Percentiles rank a stretch among this genome's conserved stretches.
Evolutionary conservation across 2,113 vertebrate species (phyloP).

Genomic region (Nothobranchius furzeri): DNA sequence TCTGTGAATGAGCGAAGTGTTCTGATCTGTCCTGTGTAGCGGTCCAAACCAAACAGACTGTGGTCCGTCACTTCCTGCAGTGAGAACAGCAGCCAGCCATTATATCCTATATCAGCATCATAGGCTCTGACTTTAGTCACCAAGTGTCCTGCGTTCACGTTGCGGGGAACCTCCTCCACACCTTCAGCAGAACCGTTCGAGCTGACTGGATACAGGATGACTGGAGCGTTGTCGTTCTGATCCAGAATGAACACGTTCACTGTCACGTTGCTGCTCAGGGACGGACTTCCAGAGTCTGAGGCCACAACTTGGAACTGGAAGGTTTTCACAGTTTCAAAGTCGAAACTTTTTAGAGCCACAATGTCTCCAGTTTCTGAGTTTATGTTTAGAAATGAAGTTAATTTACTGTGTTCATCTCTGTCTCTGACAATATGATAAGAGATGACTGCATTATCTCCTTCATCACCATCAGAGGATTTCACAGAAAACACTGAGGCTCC

Average conservation of each 20-base stretch:
- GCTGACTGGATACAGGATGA: slow-evolving; percentile 4
- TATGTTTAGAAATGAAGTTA: slow-evolving; percentile 20
- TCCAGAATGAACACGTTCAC: slow-evolving; percentile 10
- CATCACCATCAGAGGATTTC: slow-evolving; percentile 44
- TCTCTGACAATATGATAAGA: slow-evolving; percentile 42
- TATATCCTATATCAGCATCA: slow-evolving; percentile 10
- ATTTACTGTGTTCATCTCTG: background rate
- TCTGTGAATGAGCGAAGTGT: slow-evolving; percentile 5
- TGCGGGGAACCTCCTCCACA: slow-evolving; percentile 4
- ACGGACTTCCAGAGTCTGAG: background rate
- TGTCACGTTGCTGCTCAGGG: slow-evolving; percentile 1
- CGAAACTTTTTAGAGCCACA: slow-evolving; percentile 55
- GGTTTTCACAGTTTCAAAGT: slow-evolving; percentile 29
- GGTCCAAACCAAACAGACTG: slow-evolving; percentile 6
- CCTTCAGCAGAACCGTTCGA: slow-evolving; percentile 7
- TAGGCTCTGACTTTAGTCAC: slow-evolving; percentile 9
- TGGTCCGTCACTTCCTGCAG: slow-evolving; percentile 3
- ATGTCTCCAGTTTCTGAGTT: slow-evolving; percentile 57
- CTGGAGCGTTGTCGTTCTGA: slow-evolving; percentile 6
- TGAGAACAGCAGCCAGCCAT: slow-evolving; percentile 6
- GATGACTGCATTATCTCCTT: slow-evolving; percentile 38
- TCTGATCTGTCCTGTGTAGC: slow-evolving; percentile 33
- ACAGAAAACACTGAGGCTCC: slow-evolving; percentile 43
- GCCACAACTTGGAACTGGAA: slow-evolving; percentile 47
- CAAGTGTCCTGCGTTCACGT: slow-evolving; percentile 8